Base-by-base conservation (phyloP, 2,797 vertebrate species). In the Mus spretus region DNA sequence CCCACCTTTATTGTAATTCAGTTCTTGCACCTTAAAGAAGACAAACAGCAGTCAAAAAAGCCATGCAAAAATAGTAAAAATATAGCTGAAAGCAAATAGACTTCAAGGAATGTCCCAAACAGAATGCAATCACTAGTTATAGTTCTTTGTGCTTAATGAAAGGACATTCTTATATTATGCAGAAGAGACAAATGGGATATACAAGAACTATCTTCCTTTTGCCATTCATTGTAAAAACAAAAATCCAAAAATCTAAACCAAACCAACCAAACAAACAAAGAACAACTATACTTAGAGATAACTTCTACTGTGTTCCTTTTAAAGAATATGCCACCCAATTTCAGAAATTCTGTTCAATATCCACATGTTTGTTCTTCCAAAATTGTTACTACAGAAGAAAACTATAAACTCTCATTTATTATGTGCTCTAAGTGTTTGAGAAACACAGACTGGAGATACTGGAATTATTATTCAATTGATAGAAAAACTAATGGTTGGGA, bases 401-500 rank as follows among this genome's bases (percentile, higher is more conserved):
- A 15, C 28, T 55, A 94, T 2, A 44, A 84, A 90, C 22, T 24
- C 86, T 80, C 55, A 53, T 79, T 95, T 90, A 70, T 95, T 95
- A 95, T 37, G 87, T 92, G 53, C 4, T 95, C 24, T 47, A 92
- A 65, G 14, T 93, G 9, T 86, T 95, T 28, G 91, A 67, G 79
- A 96, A 93, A 94, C 31, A 61, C 19, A 95, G 77, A 77, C 59
- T 13, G 63, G 26, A 92, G 34, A 24, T 95, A 61, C 47, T 90
- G 63, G n/a, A 65, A 95, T 94, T 44, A 89, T 78, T 77, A 91
- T 88, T 94, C 95, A 96, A 67, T 65, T 93, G 57, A 90, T 75
- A 55, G 80, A 59, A n/a, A 96, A 93, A 82, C 3, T 57, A 88
- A 72, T 63, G 14, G 3, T 70, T 77, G 44, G 47, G 67, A 91